phyloP scores from a whole-genome alignment of 2,888 invertebrate species.

The Petrolisthes cinctipes region DNA sequence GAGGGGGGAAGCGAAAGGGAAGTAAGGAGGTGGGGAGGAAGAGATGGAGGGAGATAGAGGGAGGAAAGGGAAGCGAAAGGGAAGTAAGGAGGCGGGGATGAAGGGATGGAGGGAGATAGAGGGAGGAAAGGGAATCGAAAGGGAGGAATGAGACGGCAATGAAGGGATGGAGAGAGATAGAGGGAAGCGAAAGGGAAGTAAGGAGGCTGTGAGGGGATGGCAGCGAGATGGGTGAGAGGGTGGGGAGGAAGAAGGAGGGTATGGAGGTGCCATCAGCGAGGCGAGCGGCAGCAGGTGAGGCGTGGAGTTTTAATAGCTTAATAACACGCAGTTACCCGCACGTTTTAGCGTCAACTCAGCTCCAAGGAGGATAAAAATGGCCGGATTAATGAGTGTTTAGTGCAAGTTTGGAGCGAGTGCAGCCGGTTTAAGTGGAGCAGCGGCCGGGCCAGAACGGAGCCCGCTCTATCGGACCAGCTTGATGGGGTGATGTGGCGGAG shows the following conservation, averaged over 20 bases:
- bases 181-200: background rate
- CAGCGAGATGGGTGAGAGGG: background rate
- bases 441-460: conserved; percentile 6
- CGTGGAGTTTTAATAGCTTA: conserved; percentile 50
- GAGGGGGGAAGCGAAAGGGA: background rate
- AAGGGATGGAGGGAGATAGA: background rate
- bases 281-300: conserved; percentile 37
- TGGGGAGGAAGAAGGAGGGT: background rate
- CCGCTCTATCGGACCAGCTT: background rate
- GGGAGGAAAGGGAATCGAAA: background rate
- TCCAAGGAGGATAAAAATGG: conserved; percentile 44
- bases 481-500: conserved; percentile 32
- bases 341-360: conserved; percentile 47
- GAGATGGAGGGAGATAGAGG: background rate
- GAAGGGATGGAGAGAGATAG: background rate
- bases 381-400: conserved; percentile 49
- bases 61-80: background rate
- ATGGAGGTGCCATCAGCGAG: background rate
- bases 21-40: too few relatives aligned
- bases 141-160: background rate
- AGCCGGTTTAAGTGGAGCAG: conserved; percentile 5
- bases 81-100: background rate
- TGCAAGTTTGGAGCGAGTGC: conserved; percentile 38
- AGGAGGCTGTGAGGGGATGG: background rate
- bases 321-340: conserved; percentile 46